Base-by-base conservation (phyloP, 2,113 vertebrate species). In the Rhinopomastus cyanomelas region DNA sequence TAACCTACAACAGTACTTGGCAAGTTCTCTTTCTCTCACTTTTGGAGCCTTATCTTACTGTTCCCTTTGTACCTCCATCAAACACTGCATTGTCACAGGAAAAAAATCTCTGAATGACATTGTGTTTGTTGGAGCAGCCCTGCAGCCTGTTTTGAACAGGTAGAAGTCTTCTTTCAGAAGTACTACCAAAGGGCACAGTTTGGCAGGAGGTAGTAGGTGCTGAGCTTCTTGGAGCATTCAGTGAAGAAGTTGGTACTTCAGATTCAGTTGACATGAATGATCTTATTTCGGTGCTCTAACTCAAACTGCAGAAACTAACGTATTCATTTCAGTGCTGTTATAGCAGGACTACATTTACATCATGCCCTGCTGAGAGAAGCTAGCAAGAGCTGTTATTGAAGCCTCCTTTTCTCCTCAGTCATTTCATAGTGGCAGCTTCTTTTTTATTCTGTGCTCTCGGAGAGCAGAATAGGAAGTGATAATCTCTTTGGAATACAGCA, bases 391-490 rank as follows among this genome's bases (percentile, higher is more conserved):
- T 79, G 11, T 88, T 95, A 88, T 92, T 88, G 88, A 87, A 90
- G 81, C 67, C 64, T 94, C 56, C 65, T 94, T 94, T 90, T 73
- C 78, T 89, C 55, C 67, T 94, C 74, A 66, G 81, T 88, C 78
- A 73, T 88, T 93, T 95, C 90, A 90, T 96, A 95, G 92, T 95
- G 95, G 84, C 86, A 95, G 92, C 78, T 95, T 93, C 92, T 90
- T 67, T 87, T 92, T 93, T 91, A 89, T 87, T 92, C 79, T 91
- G 9, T 87, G 48, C 60, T 90, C 48, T 93, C 5, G 1, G 83
- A 94, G 81, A 91, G 64, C 83, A 93, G 90, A 93, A 80, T 79
- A 86, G 60, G 71, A 95, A 90, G 90, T 93, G 90, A 90, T 95
- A 94, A 95, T 94, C 92, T 94, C 81, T 90, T 82, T 82, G 81